Conservation (phyloP, 2,888 invertebrate species). For the Euplagia quadripunctaria region DNA sequence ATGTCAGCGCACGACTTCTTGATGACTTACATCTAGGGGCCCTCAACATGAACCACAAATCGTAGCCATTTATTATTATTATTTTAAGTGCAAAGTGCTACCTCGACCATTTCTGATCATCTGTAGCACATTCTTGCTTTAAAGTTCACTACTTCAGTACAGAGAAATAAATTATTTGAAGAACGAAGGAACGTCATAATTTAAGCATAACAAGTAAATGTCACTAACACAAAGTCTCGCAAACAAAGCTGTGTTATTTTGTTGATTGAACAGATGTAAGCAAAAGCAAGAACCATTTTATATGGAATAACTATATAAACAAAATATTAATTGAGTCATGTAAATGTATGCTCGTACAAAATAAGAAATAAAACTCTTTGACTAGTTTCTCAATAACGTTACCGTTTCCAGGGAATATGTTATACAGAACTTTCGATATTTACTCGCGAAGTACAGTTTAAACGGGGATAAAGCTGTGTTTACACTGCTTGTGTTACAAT, state of each 20-base stretch:
- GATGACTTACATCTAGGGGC: too few species aligned
- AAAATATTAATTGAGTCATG: background rate
- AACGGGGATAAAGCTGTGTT: slow-evolving; percentile 43
- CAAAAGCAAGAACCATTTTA: background rate
- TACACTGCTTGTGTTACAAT: slow-evolving; percentile 37
- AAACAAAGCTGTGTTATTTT: background rate
- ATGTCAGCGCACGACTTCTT: too few species aligned
- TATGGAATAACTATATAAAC: too few species aligned
- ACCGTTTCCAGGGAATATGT: slow-evolving; percentile 37
- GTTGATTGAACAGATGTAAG: background rate
- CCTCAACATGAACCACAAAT: too few species aligned
- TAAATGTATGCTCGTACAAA: background rate
- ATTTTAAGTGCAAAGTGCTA: too few species aligned
- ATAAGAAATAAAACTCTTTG: background rate
- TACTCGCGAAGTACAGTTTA: slow-evolving; percentile 44
- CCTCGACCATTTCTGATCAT: too few species aligned
- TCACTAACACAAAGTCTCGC: background rate
- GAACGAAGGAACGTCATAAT: background rate
- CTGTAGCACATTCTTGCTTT: too few species aligned
- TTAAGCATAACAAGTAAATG: background rate
- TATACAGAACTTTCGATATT: slow-evolving; percentile 48
- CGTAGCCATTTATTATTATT: too few species aligned
- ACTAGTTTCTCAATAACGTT: background rate
- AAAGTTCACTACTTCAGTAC: too few species aligned
- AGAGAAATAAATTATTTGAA: background rate